phyloP scores from a whole-genome alignment of 2,888 invertebrate species.

The Coleophora flavipennella region DNA sequence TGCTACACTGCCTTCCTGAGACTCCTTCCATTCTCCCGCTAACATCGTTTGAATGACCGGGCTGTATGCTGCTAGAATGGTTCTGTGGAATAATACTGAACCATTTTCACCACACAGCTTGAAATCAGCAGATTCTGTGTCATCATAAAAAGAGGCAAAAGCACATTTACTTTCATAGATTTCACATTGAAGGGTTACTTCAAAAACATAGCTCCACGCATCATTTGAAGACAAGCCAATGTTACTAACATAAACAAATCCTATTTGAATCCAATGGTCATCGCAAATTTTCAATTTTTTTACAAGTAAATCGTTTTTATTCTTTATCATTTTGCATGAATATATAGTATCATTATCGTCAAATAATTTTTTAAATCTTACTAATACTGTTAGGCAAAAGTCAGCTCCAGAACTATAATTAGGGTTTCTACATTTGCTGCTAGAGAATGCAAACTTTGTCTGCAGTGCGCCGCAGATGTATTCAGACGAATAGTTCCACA shows the following conservation, averaged over 20 bases:
- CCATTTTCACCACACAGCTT: neutral
- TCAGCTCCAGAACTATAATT: no score
- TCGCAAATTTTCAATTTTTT: no score
- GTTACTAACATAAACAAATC: neutral
- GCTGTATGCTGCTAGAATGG: neutral
- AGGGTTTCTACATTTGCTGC: no score
- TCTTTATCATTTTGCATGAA: no score
- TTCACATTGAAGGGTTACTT: neutral
- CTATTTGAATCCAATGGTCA: no score
- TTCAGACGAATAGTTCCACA: no score
- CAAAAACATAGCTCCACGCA: neutral
- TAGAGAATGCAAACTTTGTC: no score
- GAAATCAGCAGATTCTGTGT: neutral
- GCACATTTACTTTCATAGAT: neutral
- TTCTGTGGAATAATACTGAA: neutral
- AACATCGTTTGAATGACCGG: neutral
- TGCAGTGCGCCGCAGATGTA: no score
- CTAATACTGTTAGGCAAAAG: no score
- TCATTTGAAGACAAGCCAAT: neutral
- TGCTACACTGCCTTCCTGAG: neutral
- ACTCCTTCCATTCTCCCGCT: neutral
- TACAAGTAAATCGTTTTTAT: no score
- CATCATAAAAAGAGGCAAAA: neutral
- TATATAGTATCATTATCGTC: no score
- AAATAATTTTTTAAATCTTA: no score